Base-by-base conservation (phyloP, 2,797 vertebrate genomes). In the Manis pentadactyla region DNA sequence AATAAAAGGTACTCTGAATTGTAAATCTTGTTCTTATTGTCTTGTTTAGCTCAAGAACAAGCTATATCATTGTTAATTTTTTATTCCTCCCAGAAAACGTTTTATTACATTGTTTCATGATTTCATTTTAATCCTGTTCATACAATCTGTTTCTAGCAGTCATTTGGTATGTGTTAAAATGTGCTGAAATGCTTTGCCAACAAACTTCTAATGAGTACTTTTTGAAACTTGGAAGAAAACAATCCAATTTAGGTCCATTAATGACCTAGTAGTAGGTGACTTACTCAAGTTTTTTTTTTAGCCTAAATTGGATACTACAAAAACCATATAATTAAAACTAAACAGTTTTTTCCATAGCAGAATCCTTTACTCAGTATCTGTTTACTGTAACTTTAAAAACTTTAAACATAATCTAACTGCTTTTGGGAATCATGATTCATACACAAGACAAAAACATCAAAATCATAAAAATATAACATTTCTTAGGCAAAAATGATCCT, bases 361-460 rank as follows among this genome's bases (percentile, higher is more conserved):
- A 75, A 68, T 53, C 23, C 31, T 77, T 94, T 94, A 91, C 23
- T 73, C 49, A 66, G 29, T 39, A 59, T n/a, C 34, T 94, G 18
- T 69, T 79, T 74, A 55, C 23, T 90, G 4, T 63, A n/a, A 93
- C 7, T 63, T 83, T 77, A 91, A 94, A 63, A n/a, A 93, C 7
- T 63, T 83, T 77, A 91, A 94, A 63, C 6, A 71, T 87, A 85
- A 73, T 86, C n/a, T 74, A 68, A 74, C 23, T 77, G 11, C 63
- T 95, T 64, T 85, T 25, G 46, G 55, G 55, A 84, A 64, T 73
- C 12, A 64, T 46, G 39, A 69, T 11, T 46, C 66, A 86, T 49
- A 31, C 29, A 57, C 34, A 69, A 77, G 10, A 5, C 15, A 75
- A 59, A 23, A 68, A 77, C 6, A 90, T 59, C 39, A 57, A 31